Conservation (phyloP, 2,797 vertebrate genomes). For the Molossus alvarezi region DNA sequence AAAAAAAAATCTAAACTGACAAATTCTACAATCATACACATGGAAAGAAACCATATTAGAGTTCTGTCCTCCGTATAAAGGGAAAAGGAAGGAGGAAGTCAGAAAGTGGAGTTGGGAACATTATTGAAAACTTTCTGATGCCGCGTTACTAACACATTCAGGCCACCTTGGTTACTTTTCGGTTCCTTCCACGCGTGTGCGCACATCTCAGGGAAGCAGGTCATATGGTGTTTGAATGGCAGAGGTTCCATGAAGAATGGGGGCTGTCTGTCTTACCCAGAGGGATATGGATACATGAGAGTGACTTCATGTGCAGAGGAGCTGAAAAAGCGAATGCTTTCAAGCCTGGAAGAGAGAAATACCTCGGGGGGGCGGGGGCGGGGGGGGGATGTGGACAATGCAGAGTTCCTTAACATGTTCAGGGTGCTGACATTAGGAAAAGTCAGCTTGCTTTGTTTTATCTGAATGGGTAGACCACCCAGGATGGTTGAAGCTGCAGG, state of each 20-base stretch:
- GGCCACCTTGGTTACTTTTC: background rate
- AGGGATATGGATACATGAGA: background rate
- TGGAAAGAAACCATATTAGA: background rate
- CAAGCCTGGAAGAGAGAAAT: background rate
- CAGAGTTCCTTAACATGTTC: background rate
- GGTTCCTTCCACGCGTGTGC: background rate
- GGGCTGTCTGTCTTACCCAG: background rate
- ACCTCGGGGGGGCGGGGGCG: background rate
- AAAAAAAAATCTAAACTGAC: background rate
- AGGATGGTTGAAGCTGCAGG: too few species aligned
- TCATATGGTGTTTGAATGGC: background rate
- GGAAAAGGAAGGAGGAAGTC: background rate
- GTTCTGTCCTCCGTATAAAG: background rate
- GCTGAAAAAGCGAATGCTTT: background rate
- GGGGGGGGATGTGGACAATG: background rate
- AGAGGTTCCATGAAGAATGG: background rate
- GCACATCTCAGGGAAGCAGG: background rate
- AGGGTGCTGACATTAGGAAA: background rate
- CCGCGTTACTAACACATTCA: fast-evolving
- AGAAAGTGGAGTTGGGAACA: background rate
- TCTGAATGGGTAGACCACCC: too few species aligned
- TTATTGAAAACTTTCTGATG: background rate
- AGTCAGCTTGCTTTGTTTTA: background rate
- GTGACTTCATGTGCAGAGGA: background rate
- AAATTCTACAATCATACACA: background rate